Evolutionary conservation across 1,140 invertebrate species (phyloP), one percentile per base, ranked within the genome.

Genomic region (Papilio machaon): DNA sequence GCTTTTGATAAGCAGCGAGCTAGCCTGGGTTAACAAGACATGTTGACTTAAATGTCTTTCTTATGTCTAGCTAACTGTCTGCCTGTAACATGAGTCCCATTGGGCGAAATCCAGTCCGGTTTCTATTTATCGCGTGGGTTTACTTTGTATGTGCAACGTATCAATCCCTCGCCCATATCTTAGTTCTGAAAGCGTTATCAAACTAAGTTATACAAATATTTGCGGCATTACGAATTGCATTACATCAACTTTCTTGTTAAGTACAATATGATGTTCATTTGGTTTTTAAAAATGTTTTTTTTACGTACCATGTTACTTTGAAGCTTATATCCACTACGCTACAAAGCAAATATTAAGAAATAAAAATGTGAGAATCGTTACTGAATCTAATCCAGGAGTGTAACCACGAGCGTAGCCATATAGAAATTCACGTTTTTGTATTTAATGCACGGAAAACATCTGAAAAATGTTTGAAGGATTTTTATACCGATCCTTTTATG

Each of bases 71-170:
- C 8, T 64, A 64, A 64, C 60, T 38, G 64, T 64, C 60, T 70
- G 64, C 13, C 30, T 70, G 64, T 70, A 70, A 35, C 30, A 35
- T 70, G 64, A 70, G 64, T 70, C 64, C 64, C 23, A 70, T 11
- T 35, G 64, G 64, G 11, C 64, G 11, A 70, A 70, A 70, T 70
- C 64, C 64, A 30, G 64, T 70, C 64, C 13, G 30, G 64, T 70
- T 70, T 70, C 64, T 70, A 70, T 70, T 70, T 35, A 70, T 70
- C 13, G 64, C 64, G 64, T 35, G 64, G 64, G 64, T 70, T 70
- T 70, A 70, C 11, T 35, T 67, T 35, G 38, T 70, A 35, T 70
- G 13, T 38, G 2, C 64, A 70, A 30, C 30, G 64, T 70, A 70
- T 70, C 64, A 38, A 35, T 70, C 35, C 5, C 23, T 70, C 30